Evolutionary conservation across 2,888 invertebrate species (phyloP).

Genomic region (Pristionchus fissidentatus): DNA sequence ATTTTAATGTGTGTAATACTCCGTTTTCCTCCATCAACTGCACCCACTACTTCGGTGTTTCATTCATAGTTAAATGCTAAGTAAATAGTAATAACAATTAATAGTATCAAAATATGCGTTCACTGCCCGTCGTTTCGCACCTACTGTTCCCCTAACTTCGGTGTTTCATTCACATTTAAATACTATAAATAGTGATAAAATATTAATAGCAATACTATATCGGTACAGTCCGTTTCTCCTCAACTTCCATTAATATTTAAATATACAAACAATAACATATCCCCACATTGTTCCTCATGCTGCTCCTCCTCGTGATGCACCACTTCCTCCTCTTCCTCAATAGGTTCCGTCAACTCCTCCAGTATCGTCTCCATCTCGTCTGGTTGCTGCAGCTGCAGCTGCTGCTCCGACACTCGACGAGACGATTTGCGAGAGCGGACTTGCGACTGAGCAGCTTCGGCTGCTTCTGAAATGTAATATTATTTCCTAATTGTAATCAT

Average conservation of each 20-base stretch:
- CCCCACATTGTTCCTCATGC: conserved; percentile 19
- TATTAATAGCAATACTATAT: too few relatives aligned
- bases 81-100: too few relatives aligned
- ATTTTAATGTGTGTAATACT: too few relatives aligned
- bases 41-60: too few relatives aligned
- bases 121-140: too few relatives aligned
- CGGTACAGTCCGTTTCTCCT: too few relatives aligned
- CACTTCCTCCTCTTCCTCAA: conserved; percentile 10
- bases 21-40: too few relatives aligned
- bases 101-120: too few relatives aligned
- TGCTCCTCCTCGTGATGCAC: conserved; percentile 34
- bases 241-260: conserved; percentile 12
- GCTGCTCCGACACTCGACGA: not conserved
- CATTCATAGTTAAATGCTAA: too few relatives aligned
- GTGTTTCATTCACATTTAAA: not conserved
- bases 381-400: not conserved
- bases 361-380: not conserved
- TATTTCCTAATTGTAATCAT: not conserved
- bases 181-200: too few relatives aligned
- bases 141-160: not conserved
- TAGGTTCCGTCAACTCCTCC: conserved; percentile 29
- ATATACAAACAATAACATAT: not conserved
- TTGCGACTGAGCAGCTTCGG: conserved; percentile 21
- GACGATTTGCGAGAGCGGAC: conserved; percentile 14
- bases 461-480: not conserved